These are phyloP conservation scores for Acleris cristana DNA, from an alignment of 2,888 invertebrate genomes.

Conservation along the genomic window DNA sequence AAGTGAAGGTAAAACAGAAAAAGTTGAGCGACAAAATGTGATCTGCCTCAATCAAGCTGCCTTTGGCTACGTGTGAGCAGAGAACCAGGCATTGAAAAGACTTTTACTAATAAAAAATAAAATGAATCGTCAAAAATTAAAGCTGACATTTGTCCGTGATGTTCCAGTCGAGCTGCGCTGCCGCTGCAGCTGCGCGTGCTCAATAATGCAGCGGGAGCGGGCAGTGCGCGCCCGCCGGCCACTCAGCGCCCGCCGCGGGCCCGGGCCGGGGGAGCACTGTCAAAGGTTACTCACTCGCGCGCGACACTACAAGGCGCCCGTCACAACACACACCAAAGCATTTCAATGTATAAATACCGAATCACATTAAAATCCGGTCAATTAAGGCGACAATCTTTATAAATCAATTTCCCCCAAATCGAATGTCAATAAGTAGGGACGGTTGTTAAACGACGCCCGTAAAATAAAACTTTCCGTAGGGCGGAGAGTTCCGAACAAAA, in stretches of 20 bases:
- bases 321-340: slow-evolving; percentile 4
- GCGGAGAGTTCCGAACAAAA: slow-evolving; percentile 79
- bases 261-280: slow-evolving; percentile 4
- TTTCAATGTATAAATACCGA: slow-evolving; percentile 1
- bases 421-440: slow-evolving; percentile 84
- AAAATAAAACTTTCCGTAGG: slow-evolving; percentile 84
- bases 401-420: slow-evolving; percentile 84
- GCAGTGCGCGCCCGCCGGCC: slow-evolving; percentile 59
- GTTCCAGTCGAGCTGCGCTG: slow-evolving; percentile 45
- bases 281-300: neutral
- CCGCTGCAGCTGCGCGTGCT: slow-evolving; percentile 53
- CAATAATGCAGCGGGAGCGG: slow-evolving; percentile 71
- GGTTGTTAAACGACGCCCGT: slow-evolving; percentile 82
- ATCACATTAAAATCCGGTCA: slow-evolving; percentile 71
- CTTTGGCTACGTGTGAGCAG: no score
- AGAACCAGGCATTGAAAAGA: neutral
- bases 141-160: slow-evolving; percentile 73
- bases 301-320: slow-evolving; percentile 2
- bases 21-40: no score
- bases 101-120: neutral
- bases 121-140: slow-evolving; percentile 44
- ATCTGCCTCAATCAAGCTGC: no score
- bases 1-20: no score
- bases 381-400: slow-evolving; percentile 83
- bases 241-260: slow-evolving; percentile 41